These are phyloP conservation scores for Cottoperca gobio DNA, from an alignment of 2,797 vertebrate species.

Conservation along the genomic window DNA sequence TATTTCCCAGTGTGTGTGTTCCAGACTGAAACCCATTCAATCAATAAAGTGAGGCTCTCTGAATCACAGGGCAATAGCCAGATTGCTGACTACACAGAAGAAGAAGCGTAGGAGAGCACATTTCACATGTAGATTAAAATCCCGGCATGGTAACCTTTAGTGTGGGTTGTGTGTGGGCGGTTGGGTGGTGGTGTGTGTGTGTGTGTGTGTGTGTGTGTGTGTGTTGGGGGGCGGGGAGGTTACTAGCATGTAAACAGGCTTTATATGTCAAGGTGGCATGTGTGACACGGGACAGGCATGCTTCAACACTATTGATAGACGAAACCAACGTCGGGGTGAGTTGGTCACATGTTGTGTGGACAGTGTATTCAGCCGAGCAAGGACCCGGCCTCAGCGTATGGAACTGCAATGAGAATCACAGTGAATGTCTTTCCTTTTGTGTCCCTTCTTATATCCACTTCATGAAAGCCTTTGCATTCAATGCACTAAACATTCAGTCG, in stretches of 20 bases:
- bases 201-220: slow-evolving; percentile 1
- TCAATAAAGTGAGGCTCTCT: slow-evolving; percentile 83
- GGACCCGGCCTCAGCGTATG: neutral
- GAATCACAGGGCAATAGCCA: slow-evolving; percentile 74
- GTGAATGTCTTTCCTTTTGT: neutral
- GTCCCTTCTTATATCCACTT: neutral
- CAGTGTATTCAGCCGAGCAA: neutral
- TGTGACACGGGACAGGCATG: slow-evolving; percentile 67
- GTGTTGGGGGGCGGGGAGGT: neutral
- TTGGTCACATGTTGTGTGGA: neutral
- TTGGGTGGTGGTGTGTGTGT: slow-evolving; percentile 12
- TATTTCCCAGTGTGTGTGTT: slow-evolving; percentile 64
- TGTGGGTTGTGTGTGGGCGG: slow-evolving; percentile 48
- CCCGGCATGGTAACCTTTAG: slow-evolving; percentile 79
- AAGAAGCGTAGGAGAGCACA: slow-evolving; percentile 72
- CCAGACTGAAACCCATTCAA: slow-evolving; percentile 80
- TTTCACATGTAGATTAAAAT: slow-evolving; percentile 87
- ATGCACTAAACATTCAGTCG: neutral
- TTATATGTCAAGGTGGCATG: slow-evolving; percentile 71
- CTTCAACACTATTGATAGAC: slow-evolving; percentile 41
- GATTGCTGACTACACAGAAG: slow-evolving; percentile 84
- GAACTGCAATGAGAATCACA: neutral
- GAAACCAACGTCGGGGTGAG: slow-evolving; percentile 14
- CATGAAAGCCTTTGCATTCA: neutral
- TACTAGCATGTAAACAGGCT: slow-evolving; percentile 66